phyloP scores from a whole-genome alignment of 1,140 invertebrate genomes.

The Aphis craccivora region DNA sequence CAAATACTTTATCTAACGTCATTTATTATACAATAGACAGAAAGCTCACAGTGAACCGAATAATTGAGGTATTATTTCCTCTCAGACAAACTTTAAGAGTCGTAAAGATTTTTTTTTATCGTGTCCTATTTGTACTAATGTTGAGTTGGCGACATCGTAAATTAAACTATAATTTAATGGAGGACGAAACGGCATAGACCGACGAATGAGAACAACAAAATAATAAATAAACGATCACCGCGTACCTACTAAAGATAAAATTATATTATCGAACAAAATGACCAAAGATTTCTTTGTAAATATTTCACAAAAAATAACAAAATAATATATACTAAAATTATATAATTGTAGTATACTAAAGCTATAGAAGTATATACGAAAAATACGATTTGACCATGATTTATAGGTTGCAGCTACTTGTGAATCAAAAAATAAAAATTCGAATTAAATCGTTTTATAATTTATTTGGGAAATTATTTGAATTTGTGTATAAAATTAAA shows the following conservation, averaged over 20 bases:
- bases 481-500: neutral
- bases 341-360: neutral
- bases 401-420: neutral
- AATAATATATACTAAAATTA: neutral
- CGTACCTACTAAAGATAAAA: neutral
- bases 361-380: too few relatives aligned
- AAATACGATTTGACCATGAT: neutral
- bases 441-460: too few relatives aligned
- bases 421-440: neutral
- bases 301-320: neutral
- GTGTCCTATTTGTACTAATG: conserved; percentile 41
- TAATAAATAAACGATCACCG: neutral
- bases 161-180: neutral
- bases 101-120: conserved; percentile 43
- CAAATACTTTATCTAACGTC: neutral
- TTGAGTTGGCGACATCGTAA: conserved; percentile 3
- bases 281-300: neutral
- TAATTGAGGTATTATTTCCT: conserved; percentile 40
- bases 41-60: conserved; percentile 20
- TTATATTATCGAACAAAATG: neutral
- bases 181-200: neutral
- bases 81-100: conserved; percentile 35
- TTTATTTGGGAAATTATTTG: neutral
- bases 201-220: neutral
- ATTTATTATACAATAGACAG: conserved; percentile 28